Evolutionary conservation across 2,888 invertebrate genomes (phyloP).

Genomic region (Oxyteleia sp.): DNA sequence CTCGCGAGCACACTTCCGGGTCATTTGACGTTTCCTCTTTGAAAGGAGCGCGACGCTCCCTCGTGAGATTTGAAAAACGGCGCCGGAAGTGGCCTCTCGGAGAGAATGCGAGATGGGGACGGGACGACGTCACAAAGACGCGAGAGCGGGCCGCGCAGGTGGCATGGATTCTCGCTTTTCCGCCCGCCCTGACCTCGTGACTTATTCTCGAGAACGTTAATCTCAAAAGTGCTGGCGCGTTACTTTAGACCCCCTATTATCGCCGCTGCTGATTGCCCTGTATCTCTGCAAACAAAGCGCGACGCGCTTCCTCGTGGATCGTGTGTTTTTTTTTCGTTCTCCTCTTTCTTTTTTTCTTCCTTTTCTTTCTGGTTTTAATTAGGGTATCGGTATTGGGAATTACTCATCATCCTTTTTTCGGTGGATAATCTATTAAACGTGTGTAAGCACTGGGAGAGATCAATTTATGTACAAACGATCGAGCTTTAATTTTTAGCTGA

Average conservation of each 20-base stretch:
- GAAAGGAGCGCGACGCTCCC: constrained; percentile 61
- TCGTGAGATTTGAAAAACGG: constrained; percentile 71
- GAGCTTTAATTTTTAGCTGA: no score
- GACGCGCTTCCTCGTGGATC: no score
- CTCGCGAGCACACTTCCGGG: constrained; percentile 69
- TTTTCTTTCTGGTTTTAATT: no score
- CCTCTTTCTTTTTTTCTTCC: no score
- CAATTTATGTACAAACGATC: no score
- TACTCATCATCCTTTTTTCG: no score
- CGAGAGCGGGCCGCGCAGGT: constrained; percentile 30
- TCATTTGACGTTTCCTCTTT: constrained; percentile 67
- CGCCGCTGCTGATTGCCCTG: constrained; percentile 40
- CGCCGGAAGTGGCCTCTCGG: constrained; percentile 71
- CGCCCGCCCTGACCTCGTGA: constrained; percentile 66
- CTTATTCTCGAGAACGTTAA: constrained; percentile 65
- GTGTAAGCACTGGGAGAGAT: no score
- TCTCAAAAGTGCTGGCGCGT: constrained; percentile 55
- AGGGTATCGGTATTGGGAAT: no score
- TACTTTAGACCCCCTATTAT: constrained; percentile 24
- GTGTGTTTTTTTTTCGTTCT: no score
- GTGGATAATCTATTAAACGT: no score
- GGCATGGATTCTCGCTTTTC: constrained; percentile 33
- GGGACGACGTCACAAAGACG: constrained; percentile 19
- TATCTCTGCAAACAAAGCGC: constrained; percentile 28
- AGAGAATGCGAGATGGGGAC: constrained; percentile 52